phyloP scores from a whole-genome alignment of 2,113 vertebrate species.

The Nothobranchius kuhntae region DNA sequence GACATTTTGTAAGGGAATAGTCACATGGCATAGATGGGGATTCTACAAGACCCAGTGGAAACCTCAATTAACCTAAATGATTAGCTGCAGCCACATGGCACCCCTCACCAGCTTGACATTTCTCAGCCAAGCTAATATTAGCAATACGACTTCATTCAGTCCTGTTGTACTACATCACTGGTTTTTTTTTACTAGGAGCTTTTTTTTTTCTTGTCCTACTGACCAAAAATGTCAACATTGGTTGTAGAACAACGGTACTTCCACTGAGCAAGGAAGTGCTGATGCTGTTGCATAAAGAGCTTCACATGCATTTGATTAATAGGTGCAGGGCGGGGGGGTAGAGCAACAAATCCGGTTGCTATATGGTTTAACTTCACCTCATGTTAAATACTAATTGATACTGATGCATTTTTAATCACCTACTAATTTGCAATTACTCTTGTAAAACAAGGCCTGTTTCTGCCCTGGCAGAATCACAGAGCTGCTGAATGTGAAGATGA shows the following conservation, averaged over 20 bases:
- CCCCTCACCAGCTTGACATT: constrained; percentile 65
- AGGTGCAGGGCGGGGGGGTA: constrained; percentile 39
- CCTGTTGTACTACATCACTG: constrained; percentile 63
- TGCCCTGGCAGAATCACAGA: constrained; percentile 43
- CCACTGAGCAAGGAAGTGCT: constrained; percentile 53
- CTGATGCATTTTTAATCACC: constrained; percentile 74
- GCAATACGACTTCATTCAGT: constrained; percentile 57
- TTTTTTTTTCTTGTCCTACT: constrained; percentile 47
- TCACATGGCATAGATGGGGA: constrained; percentile 40
- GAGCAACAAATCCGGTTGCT: constrained; percentile 44
- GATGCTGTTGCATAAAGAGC: constrained; percentile 62
- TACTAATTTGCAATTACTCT: constrained; percentile 70
- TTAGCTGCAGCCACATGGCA: constrained; percentile 59
- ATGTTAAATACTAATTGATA: constrained; percentile 75
- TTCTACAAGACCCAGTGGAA: constrained; percentile 59
- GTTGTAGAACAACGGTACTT: constrained; percentile 42
- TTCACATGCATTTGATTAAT: constrained; percentile 72
- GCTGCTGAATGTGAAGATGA: constrained; percentile 49
- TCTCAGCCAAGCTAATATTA: constrained; percentile 75
- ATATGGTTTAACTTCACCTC: constrained; percentile 64
- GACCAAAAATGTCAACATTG: constrained; percentile 67
- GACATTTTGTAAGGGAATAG: constrained; percentile 43
- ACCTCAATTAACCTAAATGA: constrained; percentile 82
- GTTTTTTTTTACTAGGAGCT: constrained; percentile 56
- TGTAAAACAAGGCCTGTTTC: constrained; percentile 56